Evolutionary conservation across 2,888 invertebrate species (phyloP).

Genomic region (Eugnorisma glareosa): DNA sequence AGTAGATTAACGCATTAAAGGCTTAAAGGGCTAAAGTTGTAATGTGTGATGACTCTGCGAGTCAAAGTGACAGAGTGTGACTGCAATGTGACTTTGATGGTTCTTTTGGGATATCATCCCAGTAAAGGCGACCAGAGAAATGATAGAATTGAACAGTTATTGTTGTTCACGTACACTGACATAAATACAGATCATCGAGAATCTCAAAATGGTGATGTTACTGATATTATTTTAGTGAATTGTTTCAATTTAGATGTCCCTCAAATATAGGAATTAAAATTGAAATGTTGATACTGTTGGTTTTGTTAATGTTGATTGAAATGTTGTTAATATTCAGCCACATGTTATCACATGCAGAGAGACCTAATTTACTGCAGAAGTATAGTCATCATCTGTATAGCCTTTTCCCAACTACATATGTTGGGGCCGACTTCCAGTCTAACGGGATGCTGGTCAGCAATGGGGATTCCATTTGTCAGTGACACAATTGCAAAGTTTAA

Average conservation of each 20-base stretch:
- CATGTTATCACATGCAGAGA: not conserved
- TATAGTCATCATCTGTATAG: not conserved
- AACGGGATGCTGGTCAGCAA: too few species aligned
- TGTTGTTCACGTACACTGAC: not conserved
- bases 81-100: not conserved
- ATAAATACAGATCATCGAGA: not conserved
- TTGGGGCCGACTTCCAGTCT: not conserved
- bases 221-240: not conserved
- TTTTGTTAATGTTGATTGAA: too few species aligned
- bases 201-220: not conserved
- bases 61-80: slow-evolving; percentile 6
- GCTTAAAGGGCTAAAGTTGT: not conserved
- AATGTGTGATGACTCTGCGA: slow-evolving; percentile 1
- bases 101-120: not conserved
- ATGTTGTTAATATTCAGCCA: too few species aligned
- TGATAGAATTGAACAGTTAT: not conserved
- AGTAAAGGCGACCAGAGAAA: not conserved
- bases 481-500: too few species aligned
- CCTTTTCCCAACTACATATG: too few species aligned
- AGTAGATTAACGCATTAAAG: not conserved
- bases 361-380: not conserved
- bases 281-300: not conserved
- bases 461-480: not conserved
- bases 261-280: not conserved
- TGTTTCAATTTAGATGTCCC: not conserved